Conservation (phyloP, 2,888 invertebrate genomes). For the Stenodera caucasica region DNA sequence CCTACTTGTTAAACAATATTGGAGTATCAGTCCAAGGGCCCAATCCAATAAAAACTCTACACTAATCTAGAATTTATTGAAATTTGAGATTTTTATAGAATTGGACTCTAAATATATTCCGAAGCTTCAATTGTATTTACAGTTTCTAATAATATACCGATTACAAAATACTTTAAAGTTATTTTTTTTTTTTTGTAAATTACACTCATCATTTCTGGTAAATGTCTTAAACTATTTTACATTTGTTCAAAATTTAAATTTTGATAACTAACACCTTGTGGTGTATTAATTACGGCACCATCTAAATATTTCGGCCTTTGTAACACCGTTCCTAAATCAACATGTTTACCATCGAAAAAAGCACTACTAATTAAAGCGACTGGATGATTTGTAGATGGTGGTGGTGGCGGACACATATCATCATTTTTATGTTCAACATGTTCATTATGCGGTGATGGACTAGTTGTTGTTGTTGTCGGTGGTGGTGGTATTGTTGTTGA, state of each 20-base stretch:
- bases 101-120: not conserved
- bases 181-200: too few species aligned
- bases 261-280: slow-evolving; percentile 70
- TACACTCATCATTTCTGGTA: too few species aligned
- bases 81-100: too few species aligned
- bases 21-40: not conserved
- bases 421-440: slow-evolving; percentile 47
- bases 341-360: slow-evolving; percentile 71
- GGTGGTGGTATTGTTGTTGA: slow-evolving; percentile 53
- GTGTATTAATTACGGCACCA: slow-evolving; percentile 38
- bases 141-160: not conserved
- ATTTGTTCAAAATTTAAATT: slow-evolving; percentile 77
- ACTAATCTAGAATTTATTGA: too few species aligned
- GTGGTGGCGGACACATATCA: slow-evolving; percentile 61
- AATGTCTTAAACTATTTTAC: too few species aligned
- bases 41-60: too few species aligned
- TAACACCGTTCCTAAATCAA: slow-evolving; percentile 68
- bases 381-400: slow-evolving; percentile 56
- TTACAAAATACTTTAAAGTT: not conserved
- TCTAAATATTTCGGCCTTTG: slow-evolving; percentile 51
- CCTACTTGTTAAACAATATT: not conserved
- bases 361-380: slow-evolving; percentile 65
- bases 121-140: not conserved
- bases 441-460: slow-evolving; percentile 37
- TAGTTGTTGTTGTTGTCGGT: slow-evolving; percentile 15